Percentiles rank a stretch among this genome's conserved stretches.
These are phyloP conservation scores for Thermophis baileyi DNA, from an alignment of 2,113 vertebrate genomes.

Conservation along the genomic window DNA sequence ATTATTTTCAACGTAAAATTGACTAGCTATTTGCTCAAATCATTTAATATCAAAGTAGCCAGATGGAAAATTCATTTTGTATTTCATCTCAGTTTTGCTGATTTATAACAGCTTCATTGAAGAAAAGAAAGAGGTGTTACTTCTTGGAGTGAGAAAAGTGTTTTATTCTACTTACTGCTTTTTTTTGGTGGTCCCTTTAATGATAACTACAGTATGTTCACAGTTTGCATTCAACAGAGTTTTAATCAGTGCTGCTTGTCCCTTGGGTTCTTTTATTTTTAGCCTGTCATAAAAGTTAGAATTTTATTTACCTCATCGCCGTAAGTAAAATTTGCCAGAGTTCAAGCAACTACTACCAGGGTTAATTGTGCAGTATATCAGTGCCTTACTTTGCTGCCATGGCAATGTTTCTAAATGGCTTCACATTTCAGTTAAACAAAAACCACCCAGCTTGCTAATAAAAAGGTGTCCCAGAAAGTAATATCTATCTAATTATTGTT, in stretches of 20 bases:
- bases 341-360: conserved; percentile 7
- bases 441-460: not conserved
- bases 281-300: conserved; percentile 45
- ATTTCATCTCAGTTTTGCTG: conserved; percentile 68
- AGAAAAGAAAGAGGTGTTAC: conserved; percentile 66
- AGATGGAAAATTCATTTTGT: conserved; percentile 69
- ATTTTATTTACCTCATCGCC: conserved; percentile 48
- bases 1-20: conserved; percentile 45
- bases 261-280: conserved; percentile 50
- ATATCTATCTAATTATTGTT: not conserved
- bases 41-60: conserved; percentile 56
- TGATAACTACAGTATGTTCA: conserved; percentile 49
- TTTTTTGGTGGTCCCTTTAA: conserved; percentile 24
- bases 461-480: conserved; percentile 4
- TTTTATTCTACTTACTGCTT: conserved; percentile 66
- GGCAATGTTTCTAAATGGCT: not conserved
- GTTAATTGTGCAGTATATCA: conserved; percentile 35
- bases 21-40: conserved; percentile 62
- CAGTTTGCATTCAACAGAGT: conserved; percentile 56
- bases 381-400: conserved; percentile 28
- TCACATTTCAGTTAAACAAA: conserved; percentile 7
- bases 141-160: conserved; percentile 65
- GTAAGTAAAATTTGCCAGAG: conserved; percentile 35
- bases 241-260: conserved; percentile 49
- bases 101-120: conserved; percentile 68